These are phyloP conservation scores for Gordius sp. DNA, from an alignment of 2,888 invertebrate genomes.

Conservation along the genomic window DNA sequence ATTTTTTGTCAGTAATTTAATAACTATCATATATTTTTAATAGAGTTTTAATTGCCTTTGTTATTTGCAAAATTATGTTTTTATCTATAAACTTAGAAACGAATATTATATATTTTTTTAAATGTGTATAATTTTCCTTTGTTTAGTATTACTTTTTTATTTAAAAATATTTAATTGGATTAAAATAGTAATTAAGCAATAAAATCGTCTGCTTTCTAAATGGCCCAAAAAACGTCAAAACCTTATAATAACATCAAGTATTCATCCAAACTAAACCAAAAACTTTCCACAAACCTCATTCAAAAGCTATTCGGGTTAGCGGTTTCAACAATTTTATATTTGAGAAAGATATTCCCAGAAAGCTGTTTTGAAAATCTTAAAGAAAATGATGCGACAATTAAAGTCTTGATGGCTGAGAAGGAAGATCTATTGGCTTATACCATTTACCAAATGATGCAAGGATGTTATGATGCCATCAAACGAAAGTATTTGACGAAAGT, in stretches of 20 bases:
- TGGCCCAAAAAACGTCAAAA: neutral
- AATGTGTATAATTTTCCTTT: too few species aligned
- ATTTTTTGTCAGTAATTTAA: too few species aligned
- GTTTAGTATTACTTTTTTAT: too few species aligned
- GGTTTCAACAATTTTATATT: neutral
- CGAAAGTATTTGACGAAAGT: neutral
- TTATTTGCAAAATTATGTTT: too few species aligned
- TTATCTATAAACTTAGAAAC: too few species aligned
- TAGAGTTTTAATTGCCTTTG: too few species aligned
- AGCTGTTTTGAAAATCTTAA: neutral
- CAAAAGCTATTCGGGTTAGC: constrained; percentile 4
- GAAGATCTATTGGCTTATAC: neutral
- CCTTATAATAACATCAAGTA: too few species aligned
- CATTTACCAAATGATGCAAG: constrained; percentile 5
- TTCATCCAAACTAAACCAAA: neutral
- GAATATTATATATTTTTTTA: too few species aligned
- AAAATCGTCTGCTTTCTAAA: neutral
- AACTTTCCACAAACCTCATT: neutral
- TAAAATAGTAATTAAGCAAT: too few species aligned
- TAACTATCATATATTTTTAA: too few species aligned
- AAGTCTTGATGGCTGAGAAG: neutral
- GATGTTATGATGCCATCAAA: constrained; percentile 15
- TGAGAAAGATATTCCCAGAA: constrained; percentile 1
- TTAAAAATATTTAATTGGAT: too few species aligned
- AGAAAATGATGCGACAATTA: neutral